Evolutionary conservation across 2,113 vertebrate species (phyloP), one percentile per base, ranked within the genome.

Genomic region (Hemichromis elongatus): DNA sequence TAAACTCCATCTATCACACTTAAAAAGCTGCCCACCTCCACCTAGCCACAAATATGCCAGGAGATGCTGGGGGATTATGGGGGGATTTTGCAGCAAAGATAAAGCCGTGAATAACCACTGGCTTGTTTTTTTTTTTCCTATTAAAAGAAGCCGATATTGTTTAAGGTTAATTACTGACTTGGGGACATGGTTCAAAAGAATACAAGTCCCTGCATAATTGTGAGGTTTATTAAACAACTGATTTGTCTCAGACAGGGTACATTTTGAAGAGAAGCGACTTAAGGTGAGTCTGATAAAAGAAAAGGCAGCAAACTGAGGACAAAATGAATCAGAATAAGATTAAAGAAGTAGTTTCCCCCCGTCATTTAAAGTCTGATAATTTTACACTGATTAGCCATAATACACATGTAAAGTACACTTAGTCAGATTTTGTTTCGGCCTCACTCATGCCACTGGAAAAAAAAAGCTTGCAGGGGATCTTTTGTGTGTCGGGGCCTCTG

Each of bases 1-100:
- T 86, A 94, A 94, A 94, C 91, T 93, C 91, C 92, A 96, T 96
- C 95, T 89, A 96, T 96, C 95, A 95, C 94, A 95, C 93, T 96
- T 96, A 95, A 93, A 93, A 92, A 92, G 89, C 91, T 89, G 78
- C 92, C 93, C 91, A 92, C 91, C 91, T 92, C 79, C 82, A 93
- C 83, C 90, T 89, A 79, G 77, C 82, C 89, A 85, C 78, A 79
- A 81, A 91, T 82, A 91, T 78, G 84, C 92, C 83, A 68, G 73
- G 80, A 91, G 85, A 82, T 86, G 75, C 56, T 70, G 82, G 81
- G 90, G 80, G 83, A 86, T 92, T 94, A 90, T 57, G 73, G 81
- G 59, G 90, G 88, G 90, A 82, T 91, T 94, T 40, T 80, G 83
- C 80, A 77, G 83, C 26, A 28, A 28, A 83, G 61, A 93, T 88